Base-by-base conservation (phyloP, 2,888 invertebrate genomes). In the Scelioninae gen. 1 region DNA sequence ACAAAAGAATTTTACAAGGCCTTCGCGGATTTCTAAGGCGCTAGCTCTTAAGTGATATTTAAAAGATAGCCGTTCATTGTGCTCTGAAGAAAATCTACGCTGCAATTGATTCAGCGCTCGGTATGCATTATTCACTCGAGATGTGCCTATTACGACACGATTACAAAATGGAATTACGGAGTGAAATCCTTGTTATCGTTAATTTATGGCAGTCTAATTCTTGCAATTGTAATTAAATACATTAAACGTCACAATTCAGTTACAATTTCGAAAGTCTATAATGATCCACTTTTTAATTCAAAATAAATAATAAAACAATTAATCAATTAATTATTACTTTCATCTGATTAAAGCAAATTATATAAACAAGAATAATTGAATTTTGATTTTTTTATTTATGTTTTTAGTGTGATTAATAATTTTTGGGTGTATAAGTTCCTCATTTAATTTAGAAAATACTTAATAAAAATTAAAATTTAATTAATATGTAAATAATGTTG, bases 51-150 rank as follows among this genome's bases (percentile, higher is more conserved):
- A 76, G 75, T 68, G 68, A 68, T 68, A 40, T 62, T 55, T 51
- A 56, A 60, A 45, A 62, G 69, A 69, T 62, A 56, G 56, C 10
- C 69, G 77, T 78, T 78, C 77, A 78, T 78, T 78, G 77, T 69
- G 77, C 68, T 58, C 76, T 49, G 53, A 49, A 76, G 60, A 49
- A 76, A 56, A 56, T 60, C 62, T 63, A 13, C 45, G 40, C 31
- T 60, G 77, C 63, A 69, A 68, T 68, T 68, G 68, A 77, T 68
- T 75, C 65, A 75, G 53, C 45, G 23, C 23, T 23, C 51, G 51
- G 56, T n/a, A 66, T 76, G 76, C 68, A 76, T 68, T 76, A 76
- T 76, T 68, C 76, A 78, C 32, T 15, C 31, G 29, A 65, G 71
- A 79, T 65, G 78, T 49, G 11, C n/a, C 65, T 38, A 58, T 71